Evolutionary conservation across 1,140 invertebrate genomes (phyloP), one percentile per base, ranked within the genome.

Genomic region (Drosophila dunni): DNA sequence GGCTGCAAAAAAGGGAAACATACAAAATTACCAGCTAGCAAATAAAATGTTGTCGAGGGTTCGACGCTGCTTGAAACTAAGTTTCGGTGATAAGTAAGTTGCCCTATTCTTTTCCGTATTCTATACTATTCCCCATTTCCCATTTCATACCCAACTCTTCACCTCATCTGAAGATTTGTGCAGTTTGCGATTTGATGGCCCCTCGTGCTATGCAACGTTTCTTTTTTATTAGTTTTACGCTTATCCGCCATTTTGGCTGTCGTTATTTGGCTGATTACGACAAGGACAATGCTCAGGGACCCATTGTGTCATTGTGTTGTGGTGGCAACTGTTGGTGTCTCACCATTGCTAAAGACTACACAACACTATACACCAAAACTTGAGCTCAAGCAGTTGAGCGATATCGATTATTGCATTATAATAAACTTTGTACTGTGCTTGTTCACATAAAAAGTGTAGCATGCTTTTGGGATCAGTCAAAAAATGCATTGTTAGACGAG

Each of bases 1-100:
- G 24, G 66, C 72, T 68, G 80, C 69, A 78, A 84, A 88, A 88
- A 66, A 63, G 73, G 84, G 84, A 88, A 29, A 29, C 24, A 29
- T 6, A 83, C 73, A 68, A 89, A 88, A 89, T 89, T 83, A 89
- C 83, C 83, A 83, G 76, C 76, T 54, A 83, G 84, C 84, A 78
- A 86, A 86, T 86, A 86, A 86, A 86, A 86, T 89, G 83, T 89
- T 78, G 84, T 89, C 73, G 84, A 83, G 83, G 83, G 84, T 86
- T 86, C 81, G 65, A 74, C 73, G 83, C 76, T 69, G 75, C 75
- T 81, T 71, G 68, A 78, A 86, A 78, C 70, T 68, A 20, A 70
- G 67, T 62, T 71, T 51, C 65, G 71, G 68, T 65, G 82, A 88
- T 86, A 86, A 88, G 75, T 61, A 51, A 64, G 50, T 24, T 40